Base-by-base conservation (phyloP, 2,888 invertebrate genomes). In the Aphodius sticticus region DNA sequence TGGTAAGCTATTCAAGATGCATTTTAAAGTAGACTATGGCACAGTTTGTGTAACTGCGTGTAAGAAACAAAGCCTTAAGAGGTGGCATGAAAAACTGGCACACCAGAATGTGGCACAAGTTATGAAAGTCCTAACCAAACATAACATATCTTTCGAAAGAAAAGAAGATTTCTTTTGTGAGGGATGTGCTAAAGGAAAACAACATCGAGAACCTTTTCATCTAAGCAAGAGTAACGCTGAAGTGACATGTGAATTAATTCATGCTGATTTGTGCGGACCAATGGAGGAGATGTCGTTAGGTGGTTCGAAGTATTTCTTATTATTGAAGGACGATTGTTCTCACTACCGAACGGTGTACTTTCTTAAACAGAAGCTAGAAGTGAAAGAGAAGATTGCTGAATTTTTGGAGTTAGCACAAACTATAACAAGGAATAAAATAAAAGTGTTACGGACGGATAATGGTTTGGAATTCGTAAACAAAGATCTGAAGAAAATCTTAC, bases 391-490 rank as follows among this genome's bases (percentile, higher is more conserved):
- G 6, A 74, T 74, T 6, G 76, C 83, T 83, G 79, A 82, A 77
- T 84, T 82, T 82, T 81, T 84, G 37, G 36, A 72, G 77, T 72
- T 80, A 69, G 82, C 79, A 2, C 85, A 87, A 82, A 86, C 84
- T 81, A 75, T 78, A 70, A 86, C 85, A 1, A 83, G 82, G n/a
- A 83, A 84, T 26, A 85, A 79, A 69, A 77, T 86, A n/a, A 81
- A 84, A 70, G 70, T 16, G 7, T 79, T 87, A 5, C 76, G 86
- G 79, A 84, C 79, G 69, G 87, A 87, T 38, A 86, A 86, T 83
- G 86, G 85, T 12, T 37, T 76, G n/a, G 86, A 86, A 78, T 87
- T 85, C 81, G 16, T 82, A 6, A 86, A 86, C 78, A 80, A 81
- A 71, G 81, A 84, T 16, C 69, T 86, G 0, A 69, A 78, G 76